phyloP scores from a whole-genome alignment of 2,113 vertebrate species.

The Ursus arctos region DNA sequence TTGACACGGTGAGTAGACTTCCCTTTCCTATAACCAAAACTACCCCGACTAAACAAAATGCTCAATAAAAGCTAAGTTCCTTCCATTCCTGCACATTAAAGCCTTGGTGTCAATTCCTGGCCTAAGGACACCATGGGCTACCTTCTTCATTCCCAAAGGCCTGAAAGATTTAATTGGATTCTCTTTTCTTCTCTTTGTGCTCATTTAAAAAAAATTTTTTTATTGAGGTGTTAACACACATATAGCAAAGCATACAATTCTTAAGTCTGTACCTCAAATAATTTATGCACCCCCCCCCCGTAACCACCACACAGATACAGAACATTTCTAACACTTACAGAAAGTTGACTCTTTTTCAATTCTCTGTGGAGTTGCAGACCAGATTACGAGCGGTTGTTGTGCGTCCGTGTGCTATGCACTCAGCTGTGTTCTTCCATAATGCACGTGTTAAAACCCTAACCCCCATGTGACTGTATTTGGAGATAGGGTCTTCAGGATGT shows the following conservation, averaged over 20 bases:
- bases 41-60: not conserved
- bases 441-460: not conserved
- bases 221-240: not conserved
- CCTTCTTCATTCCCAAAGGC: not conserved
- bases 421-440: not conserved
- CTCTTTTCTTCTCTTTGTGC: not conserved
- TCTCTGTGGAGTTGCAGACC: not conserved
- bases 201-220: not conserved
- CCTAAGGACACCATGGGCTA: not conserved
- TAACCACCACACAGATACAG: not conserved
- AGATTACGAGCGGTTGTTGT: not conserved
- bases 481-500: not conserved
- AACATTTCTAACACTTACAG: not conserved
- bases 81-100: not conserved
- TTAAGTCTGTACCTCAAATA: not conserved
- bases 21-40: not conserved
- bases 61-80: not conserved
- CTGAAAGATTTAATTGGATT: not conserved
- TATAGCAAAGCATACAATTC: not conserved
- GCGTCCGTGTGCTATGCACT: not conserved
- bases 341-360: not conserved
- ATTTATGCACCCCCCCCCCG: not conserved
- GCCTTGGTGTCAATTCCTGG: not conserved
- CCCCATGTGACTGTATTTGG: not conserved
- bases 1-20: not conserved